Base-by-base conservation (phyloP, 2,113 vertebrate species). In the Myiozetetes cayanensis region DNA sequence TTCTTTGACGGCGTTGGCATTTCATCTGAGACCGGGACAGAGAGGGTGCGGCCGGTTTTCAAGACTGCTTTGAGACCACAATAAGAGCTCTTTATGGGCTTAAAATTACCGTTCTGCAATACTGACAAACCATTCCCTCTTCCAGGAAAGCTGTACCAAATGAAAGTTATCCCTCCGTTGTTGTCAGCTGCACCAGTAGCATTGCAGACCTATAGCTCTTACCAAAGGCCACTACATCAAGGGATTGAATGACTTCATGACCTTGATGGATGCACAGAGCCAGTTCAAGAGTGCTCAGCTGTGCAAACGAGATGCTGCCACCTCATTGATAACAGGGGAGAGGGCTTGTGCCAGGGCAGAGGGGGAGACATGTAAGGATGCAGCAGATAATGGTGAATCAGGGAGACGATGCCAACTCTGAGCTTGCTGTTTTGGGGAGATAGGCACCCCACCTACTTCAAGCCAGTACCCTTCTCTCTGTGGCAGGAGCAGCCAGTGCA, bases 281-380 rank as follows among this genome's bases (percentile, higher is more conserved):
- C 90, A 67, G 71, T 63, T 85, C 63, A 19, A 37, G 53, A 77
- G 92, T 7, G 12, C 62, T 85, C 86, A 92, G 89, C 89, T 93
- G 76, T 37, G 66, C 73, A 72, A 92, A 94, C 44, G 67, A 78
- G 93, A 52, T 12, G 52, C 39, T 91, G 94, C 73, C 94, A 94
- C 62, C 56, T 67, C 73, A 20, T 22, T 78, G 94, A 94, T 97
- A 96, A 94, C 68, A 87, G 16, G 18, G 35, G 33, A 96, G 76
- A 73, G 86, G 87, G 82, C 52, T 70, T 43, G 6, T 96, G 93
- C 94, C 95, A 93, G 44, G 68, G 68, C 73, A 92, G n/a, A 90
- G 55, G 30, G 20, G n/a, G 31, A 44, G 41, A 68, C 66, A 47
- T 3, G 31, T 67, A 62, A 72, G 93, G 76, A 85, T 90, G 39